Evolutionary conservation across 2,797 vertebrate genomes (phyloP).

Genomic region (Brachyrhaphis roseni): DNA sequence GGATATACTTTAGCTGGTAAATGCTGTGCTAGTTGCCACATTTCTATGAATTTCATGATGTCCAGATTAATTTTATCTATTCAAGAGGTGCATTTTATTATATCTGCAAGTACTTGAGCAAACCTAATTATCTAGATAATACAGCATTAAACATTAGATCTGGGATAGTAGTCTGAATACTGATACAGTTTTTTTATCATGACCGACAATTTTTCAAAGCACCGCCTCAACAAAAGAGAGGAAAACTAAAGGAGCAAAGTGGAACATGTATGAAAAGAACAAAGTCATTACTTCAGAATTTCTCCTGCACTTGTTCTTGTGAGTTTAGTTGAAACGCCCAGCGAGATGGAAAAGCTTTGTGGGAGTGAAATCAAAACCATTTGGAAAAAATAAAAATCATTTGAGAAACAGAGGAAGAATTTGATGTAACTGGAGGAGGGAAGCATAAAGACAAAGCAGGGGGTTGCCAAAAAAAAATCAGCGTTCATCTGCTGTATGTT

Average conservation of each 20-base stretch:
- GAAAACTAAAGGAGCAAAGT: background rate
- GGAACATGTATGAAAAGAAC: background rate
- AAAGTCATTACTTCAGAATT: background rate
- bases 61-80: background rate
- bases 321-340: background rate
- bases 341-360: background rate
- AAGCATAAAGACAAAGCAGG: constrained; percentile 9
- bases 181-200: background rate
- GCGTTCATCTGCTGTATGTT: background rate
- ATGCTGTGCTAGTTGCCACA: background rate
- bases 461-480: constrained; percentile 1
- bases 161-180: background rate
- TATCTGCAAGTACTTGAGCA: background rate
- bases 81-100: background rate
- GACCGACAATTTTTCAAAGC: background rate
- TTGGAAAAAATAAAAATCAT: background rate
- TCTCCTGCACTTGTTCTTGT: background rate
- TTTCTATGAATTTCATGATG: background rate
- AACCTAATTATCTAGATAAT: background rate
- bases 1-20: background rate
- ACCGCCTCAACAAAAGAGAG: background rate
- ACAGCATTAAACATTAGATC: background rate
- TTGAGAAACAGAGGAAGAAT: background rate
- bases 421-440: background rate
- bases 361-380: background rate